A percentile compares a stretch with the other conserved stretches of the same genome.
Conservation (phyloP, 2,888 invertebrate species). For the Noctua pronuba region DNA sequence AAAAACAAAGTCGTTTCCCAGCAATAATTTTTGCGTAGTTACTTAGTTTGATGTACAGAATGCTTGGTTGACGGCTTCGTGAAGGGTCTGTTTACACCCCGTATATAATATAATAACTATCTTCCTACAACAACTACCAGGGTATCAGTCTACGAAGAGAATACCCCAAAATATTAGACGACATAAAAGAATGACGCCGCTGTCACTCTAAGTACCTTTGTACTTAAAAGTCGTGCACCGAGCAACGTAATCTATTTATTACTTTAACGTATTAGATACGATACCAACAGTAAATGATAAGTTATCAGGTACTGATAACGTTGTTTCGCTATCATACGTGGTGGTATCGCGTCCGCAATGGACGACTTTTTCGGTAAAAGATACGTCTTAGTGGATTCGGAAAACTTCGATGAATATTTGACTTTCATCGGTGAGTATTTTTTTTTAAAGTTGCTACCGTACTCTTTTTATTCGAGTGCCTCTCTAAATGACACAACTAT, state of each 20-base stretch:
- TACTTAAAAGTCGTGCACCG: constrained; percentile 7
- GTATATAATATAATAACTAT: no score
- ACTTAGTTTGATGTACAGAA: no score
- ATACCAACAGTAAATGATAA: constrained; percentile 38
- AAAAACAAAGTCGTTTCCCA: no score
- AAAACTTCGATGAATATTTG: constrained; percentile 76
- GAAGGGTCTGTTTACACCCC: no score
- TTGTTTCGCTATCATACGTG: constrained; percentile 14
- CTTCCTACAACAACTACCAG: no score
- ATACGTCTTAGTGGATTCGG: constrained; percentile 69
- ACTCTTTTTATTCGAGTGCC: background rate
- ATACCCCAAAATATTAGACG: no score
- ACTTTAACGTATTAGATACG: constrained; percentile 14
- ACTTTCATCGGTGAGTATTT: constrained; percentile 73
- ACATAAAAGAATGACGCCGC: background rate
- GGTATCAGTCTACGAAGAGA: no score
- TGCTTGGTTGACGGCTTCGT: no score
- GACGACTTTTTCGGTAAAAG: constrained; percentile 79
- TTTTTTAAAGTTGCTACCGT: background rate
- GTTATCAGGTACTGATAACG: constrained; percentile 50
- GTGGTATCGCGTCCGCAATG: constrained; percentile 69
- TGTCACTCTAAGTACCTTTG: background rate
- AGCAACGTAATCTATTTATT: background rate
- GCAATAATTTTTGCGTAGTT: no score
- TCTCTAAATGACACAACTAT: background rate